Conservation (phyloP, 2,797 vertebrate genomes). For the Channallabes apus region DNA sequence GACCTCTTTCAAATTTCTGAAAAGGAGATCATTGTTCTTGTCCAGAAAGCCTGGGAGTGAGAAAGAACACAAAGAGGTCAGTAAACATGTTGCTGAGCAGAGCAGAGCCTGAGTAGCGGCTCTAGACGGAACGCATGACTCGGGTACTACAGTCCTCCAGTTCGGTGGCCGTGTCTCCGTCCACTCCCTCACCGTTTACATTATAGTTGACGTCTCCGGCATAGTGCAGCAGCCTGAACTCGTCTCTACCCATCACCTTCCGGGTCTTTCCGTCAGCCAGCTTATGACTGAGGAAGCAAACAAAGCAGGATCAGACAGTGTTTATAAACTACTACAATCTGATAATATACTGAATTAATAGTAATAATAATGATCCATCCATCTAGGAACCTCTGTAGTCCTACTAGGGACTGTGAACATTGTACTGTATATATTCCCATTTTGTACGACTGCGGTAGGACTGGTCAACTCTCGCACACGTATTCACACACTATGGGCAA, state of each 20-base stretch:
- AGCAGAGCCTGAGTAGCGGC: conserved; percentile 22
- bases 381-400: too few relatives aligned
- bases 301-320: neutral
- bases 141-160: conserved; percentile 9
- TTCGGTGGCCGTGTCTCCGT: neutral
- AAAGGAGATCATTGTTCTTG: conserved; percentile 98
- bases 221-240: conserved; percentile 93
- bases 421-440: too few relatives aligned
- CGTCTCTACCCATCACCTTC: conserved; percentile 89
- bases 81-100: conserved; percentile 18
- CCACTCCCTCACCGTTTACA: conserved; percentile 77
- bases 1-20: conserved; percentile 97
- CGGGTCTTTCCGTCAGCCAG: conserved; percentile 92
- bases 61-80: conserved; percentile 49
- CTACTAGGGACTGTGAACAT: too few relatives aligned
- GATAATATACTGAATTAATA: neutral
- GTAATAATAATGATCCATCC: neutral
- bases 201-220: conserved; percentile 98
- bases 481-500: too few relatives aligned
- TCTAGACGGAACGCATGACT: conserved; percentile 15
- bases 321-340: neutral
- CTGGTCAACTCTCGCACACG: too few relatives aligned
- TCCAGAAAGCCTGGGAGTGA: conserved; percentile 89
- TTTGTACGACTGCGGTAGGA: too few relatives aligned
- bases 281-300: conserved; percentile 82